Conservation (phyloP, 1,140 invertebrate species). For the Tetraneura akinire region DNA sequence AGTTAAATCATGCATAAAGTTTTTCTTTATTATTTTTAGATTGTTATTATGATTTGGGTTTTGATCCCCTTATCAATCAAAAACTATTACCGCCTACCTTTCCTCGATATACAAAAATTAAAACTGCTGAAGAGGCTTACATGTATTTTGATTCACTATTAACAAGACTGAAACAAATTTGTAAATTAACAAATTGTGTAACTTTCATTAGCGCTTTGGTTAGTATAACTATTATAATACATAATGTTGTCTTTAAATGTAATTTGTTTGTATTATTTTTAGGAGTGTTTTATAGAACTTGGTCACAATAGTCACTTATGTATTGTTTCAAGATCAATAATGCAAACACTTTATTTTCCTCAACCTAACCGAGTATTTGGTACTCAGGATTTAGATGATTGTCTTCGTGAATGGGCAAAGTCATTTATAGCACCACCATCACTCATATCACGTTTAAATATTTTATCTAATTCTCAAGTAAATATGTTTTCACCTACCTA, state of each 20-base stretch:
- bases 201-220: conserved; percentile 84
- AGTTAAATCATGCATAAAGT: not conserved
- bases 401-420: conserved; percentile 80
- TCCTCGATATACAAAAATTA: conserved; percentile 93
- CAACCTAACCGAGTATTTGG: conserved; percentile 60
- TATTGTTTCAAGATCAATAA: conserved; percentile 88
- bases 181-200: conserved; percentile 76
- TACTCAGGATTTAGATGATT: conserved; percentile 70
- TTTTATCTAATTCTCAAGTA: conserved; percentile 67
- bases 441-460: conserved; percentile 69
- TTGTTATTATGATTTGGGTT: conserved; percentile 68
- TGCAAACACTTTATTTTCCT: conserved; percentile 80
- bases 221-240: not conserved
- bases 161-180: conserved; percentile 76
- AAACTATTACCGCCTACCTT: conserved; percentile 94
- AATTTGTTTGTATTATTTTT: conserved; percentile 45
- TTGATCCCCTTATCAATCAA: conserved; percentile 94
- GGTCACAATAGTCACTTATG: conserved; percentile 81
- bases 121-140: conserved; percentile 77
- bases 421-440: conserved; percentile 87
- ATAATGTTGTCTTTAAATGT: not conserved
- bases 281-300: conserved; percentile 95
- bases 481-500: not conserved
- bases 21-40: conserved; percentile 21
- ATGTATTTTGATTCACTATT: conserved; percentile 83